Base-by-base conservation (phyloP, 1,140 invertebrate genomes). In the Cydia splendana region DNA sequence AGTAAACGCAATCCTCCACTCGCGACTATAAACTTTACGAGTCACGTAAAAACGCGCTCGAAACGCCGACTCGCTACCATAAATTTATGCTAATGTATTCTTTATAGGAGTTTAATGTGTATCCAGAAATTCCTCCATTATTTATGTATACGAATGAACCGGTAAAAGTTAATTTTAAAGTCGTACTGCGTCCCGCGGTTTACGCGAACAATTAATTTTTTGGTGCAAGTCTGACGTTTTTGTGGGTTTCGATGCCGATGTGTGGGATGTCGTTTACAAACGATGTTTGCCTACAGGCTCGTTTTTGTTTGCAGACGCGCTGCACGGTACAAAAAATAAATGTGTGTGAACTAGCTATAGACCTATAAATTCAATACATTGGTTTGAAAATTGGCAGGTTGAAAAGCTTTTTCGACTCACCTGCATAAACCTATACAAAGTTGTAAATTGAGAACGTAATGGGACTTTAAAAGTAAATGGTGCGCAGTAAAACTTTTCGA, bases 61-160 rank as follows among this genome's bases (percentile, higher is more conserved):
- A 88, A 90, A 91, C 88, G 85, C 87, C 90, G 89, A 92, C 87
- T 89, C 82, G 88, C 90, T 90, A 86, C 90, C 88, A 91, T 93
- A 91, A 93, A 93, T 93, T 93, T 90, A 93, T 93, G 91, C 91
- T 93, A 93, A 93, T 93, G 91, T 93, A 93, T 93, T 93, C 91
- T 92, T 92, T 93, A 93, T 93, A 90, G 90, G 89, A 91, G 88
- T 92, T 93, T 91, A 92, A 93, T 93, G 91, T 91, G 91, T 90
- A 93, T 93, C 91, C 90, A 90, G 90, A 89, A 93, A 93, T 93
- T 92, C 90, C 90, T 85, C 85, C 87, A 91, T 91, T 93, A 91
- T 93, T 92, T 92, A 91, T 92, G 90, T 91, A 91, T 91, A 89
- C 89, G 88, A 91, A 92, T 92, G 89, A 91, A 92, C 89, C 89